These are phyloP conservation scores for Hylomyscus alleni DNA, from an alignment of 2,797 vertebrate genomes.

Conservation along the genomic window DNA sequence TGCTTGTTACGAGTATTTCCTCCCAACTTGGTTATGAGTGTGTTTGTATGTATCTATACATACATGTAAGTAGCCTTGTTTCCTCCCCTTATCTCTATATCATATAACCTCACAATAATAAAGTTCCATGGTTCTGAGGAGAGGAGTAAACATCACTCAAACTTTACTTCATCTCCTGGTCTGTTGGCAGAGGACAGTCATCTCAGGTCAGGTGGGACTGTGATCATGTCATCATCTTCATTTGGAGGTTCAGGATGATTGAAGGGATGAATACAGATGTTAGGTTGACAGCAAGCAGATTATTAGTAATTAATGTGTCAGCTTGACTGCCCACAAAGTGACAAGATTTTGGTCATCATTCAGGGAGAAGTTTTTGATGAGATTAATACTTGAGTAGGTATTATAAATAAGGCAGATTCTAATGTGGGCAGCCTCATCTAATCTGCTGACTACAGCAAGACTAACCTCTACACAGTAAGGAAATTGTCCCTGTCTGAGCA, in stretches of 20 bases:
- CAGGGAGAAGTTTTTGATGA: neutral
- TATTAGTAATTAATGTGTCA: neutral
- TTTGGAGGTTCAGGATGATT: neutral
- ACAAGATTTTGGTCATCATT: neutral
- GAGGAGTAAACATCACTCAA: neutral
- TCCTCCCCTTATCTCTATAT: neutral
- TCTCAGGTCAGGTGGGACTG: neutral
- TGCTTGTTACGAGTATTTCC: neutral
- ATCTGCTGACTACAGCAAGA: neutral
- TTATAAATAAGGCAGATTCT: neutral
- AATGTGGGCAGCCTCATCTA: neutral
- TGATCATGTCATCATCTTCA: neutral
- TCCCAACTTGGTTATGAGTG: neutral
- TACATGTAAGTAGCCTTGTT: neutral
- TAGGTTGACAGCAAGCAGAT: neutral
- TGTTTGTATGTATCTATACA: neutral
- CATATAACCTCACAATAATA: neutral
- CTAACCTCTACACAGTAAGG: neutral
- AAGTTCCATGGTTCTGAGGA: neutral
- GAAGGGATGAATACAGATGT: neutral
- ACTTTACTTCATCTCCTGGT: neutral
- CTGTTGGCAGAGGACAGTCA: neutral
- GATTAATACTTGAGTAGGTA: neutral
- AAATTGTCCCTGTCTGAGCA: neutral
- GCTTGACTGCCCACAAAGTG: neutral